phyloP scores from a whole-genome alignment of 37 sponge, comb jelly and placozoan species.

The Axinella damicornis region DNA sequence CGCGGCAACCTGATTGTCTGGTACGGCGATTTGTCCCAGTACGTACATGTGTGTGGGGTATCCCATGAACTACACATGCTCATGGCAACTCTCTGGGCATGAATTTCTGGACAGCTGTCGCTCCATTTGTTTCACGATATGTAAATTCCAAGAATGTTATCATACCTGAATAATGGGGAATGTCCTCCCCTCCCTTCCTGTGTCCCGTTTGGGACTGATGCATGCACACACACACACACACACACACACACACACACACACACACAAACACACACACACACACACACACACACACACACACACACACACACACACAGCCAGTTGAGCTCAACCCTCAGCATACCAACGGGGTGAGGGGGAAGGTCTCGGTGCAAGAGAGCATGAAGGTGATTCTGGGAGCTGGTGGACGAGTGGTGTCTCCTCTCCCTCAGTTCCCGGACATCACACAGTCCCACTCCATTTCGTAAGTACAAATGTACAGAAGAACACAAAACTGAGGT shows the following conservation, averaged over 20 bases:
- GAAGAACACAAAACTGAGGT: no score
- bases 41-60: no score
- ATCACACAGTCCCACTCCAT: slow-evolving; percentile 35
- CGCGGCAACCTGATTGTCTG: no score
- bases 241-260: background rate
- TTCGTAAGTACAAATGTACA: slow-evolving; percentile 10
- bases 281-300: background rate
- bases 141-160: no score
- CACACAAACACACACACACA: background rate
- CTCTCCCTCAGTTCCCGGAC: slow-evolving; percentile 16
- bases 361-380: slow-evolving; percentile 15
- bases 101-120: no score
- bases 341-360: slow-evolving; percentile 66
- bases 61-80: no score
- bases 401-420: slow-evolving; percentile 25
- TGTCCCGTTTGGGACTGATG: no score
- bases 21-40: no score
- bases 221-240: background rate
- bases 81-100: no score
- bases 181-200: no score
- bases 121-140: no score
- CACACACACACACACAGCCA: background rate
- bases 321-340: slow-evolving; percentile 44
- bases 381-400: slow-evolving; percentile 20
- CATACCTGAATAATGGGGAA: no score